Evolutionary conservation across 2,888 invertebrate genomes (phyloP).

Genomic region (Rugalucina vietnamica): DNA sequence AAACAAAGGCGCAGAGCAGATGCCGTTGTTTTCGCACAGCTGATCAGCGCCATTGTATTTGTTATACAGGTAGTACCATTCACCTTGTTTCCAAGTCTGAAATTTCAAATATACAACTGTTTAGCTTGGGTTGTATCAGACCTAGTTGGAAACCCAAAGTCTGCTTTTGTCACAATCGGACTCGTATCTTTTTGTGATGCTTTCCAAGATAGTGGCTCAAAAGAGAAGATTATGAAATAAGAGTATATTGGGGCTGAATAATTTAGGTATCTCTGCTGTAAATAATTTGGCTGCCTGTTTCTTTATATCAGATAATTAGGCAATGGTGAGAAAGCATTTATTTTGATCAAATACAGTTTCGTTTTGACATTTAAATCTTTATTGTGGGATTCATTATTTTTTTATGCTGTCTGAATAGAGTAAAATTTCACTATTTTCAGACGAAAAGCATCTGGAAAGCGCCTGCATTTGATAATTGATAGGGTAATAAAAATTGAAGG

Average conservation of each 20-base stretch:
- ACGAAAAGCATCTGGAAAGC: too few relatives aligned
- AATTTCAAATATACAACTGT: too few relatives aligned
- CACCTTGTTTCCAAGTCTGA: too few relatives aligned
- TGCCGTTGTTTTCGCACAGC: too few relatives aligned
- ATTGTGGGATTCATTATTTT: slow-evolving; percentile 1
- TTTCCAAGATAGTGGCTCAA: neutral
- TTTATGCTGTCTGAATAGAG: neutral
- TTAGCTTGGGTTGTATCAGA: too few relatives aligned
- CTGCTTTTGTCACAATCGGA: too few relatives aligned
- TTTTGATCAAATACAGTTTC: slow-evolving; percentile 13
- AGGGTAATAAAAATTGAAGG: too few relatives aligned
- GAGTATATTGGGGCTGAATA: slow-evolving; percentile 5
- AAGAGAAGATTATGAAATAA: neutral
- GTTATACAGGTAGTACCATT: too few relatives aligned
- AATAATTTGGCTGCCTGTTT: slow-evolving; percentile 9
- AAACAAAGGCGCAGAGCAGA: too few relatives aligned
- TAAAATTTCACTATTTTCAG: neutral
- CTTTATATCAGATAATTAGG: slow-evolving; percentile 6
- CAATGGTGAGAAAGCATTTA: neutral
- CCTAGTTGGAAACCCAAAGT: too few relatives aligned
- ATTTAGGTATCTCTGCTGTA: neutral
- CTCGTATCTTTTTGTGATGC: neutral
- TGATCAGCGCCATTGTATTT: too few relatives aligned
- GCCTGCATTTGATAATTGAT: too few relatives aligned
- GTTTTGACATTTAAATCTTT: slow-evolving; percentile 2